Percentiles rank a stretch among this genome's conserved stretches.
phyloP scores from a whole-genome alignment of 1,140 invertebrate species.

The Nixonia krombeini region DNA sequence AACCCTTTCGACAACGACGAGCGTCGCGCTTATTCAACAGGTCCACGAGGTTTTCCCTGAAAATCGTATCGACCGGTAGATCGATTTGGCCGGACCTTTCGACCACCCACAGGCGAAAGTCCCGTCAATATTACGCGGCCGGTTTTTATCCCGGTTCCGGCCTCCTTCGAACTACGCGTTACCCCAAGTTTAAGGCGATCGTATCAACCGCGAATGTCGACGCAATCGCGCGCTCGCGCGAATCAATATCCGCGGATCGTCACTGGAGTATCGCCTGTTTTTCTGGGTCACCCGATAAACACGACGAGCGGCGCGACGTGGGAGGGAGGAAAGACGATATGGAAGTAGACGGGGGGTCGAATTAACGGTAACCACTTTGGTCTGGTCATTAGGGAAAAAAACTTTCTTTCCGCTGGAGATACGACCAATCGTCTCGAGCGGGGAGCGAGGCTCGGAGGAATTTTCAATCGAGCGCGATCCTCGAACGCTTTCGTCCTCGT shows the following conservation, averaged over 20 bases:
- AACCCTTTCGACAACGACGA: not conserved
- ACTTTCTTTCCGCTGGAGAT: slow-evolving; percentile 60
- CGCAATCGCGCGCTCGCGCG: slow-evolving; percentile 26
- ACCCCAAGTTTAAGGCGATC: too few relatives aligned
- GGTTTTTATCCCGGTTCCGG: too few relatives aligned
- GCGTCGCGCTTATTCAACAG: slow-evolving; percentile 17
- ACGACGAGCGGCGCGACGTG: slow-evolving; percentile 16
- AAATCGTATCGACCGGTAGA: too few relatives aligned
- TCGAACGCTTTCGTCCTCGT: slow-evolving; percentile 42
- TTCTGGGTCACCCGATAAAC: slow-evolving; percentile 66
- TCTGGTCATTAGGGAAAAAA: slow-evolving; percentile 62
- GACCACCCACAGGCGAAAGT: too few relatives aligned
- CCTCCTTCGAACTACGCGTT: too few relatives aligned
- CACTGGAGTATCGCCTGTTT: slow-evolving; percentile 52
- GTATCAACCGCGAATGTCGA: too few relatives aligned
- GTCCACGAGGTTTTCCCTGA: too few relatives aligned
- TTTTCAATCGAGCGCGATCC: slow-evolving; percentile 60
- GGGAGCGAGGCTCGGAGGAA: slow-evolving; percentile 48
- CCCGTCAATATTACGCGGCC: too few relatives aligned
- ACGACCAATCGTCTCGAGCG: slow-evolving; percentile 50
- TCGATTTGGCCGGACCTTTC: too few relatives aligned
- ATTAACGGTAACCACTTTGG: slow-evolving; percentile 66
- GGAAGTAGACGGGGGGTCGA: slow-evolving; percentile 44
- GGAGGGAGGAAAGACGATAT: slow-evolving; percentile 26
- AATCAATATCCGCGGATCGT: slow-evolving; percentile 43